phyloP scores from a whole-genome alignment of 2,888 invertebrate genomes.

The Gnatocerus cornutus region DNA sequence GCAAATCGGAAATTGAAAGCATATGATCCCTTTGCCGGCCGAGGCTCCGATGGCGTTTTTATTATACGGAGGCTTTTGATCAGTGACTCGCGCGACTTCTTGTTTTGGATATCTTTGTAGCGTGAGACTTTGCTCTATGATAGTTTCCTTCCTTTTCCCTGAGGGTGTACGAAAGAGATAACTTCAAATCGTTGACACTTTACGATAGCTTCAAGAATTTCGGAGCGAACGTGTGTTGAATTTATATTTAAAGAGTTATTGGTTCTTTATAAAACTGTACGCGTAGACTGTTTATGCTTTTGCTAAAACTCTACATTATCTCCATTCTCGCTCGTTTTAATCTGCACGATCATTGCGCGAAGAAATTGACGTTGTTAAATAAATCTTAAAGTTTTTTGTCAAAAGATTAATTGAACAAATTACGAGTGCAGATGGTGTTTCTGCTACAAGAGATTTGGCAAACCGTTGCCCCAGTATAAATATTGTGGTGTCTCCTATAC shows the following conservation, averaged over 20 bases:
- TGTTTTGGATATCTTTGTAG: constrained; percentile 29
- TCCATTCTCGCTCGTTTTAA: background rate
- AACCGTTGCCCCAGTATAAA: constrained; percentile 14
- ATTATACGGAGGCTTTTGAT: constrained; percentile 36
- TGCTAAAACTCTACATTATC: constrained; percentile 42
- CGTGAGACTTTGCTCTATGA: constrained; percentile 29
- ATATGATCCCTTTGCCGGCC: constrained; percentile 39
- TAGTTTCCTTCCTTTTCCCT: constrained; percentile 41
- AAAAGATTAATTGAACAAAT: constrained; percentile 17
- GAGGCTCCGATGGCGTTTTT: constrained; percentile 34
- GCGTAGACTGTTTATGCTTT: constrained; percentile 53
- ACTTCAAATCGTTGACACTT: constrained; percentile 63
- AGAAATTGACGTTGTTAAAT: too few species aligned
- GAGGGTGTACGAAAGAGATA: constrained; percentile 54
- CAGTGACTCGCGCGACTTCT: constrained; percentile 35
- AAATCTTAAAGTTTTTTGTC: background rate
- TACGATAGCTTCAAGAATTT: constrained; percentile 56
- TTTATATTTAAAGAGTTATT: constrained; percentile 52
- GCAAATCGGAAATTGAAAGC: constrained; percentile 51
- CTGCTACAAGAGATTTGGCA: background rate
- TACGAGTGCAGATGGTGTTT: constrained; percentile 5
- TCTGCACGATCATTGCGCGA: too few species aligned
- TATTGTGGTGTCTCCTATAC: constrained; percentile 29
- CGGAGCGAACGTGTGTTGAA: constrained; percentile 58
- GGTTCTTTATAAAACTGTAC: constrained; percentile 49